These are phyloP conservation scores for Odontomyia ornata DNA, from an alignment of 2,888 invertebrate species.

Conservation along the genomic window DNA sequence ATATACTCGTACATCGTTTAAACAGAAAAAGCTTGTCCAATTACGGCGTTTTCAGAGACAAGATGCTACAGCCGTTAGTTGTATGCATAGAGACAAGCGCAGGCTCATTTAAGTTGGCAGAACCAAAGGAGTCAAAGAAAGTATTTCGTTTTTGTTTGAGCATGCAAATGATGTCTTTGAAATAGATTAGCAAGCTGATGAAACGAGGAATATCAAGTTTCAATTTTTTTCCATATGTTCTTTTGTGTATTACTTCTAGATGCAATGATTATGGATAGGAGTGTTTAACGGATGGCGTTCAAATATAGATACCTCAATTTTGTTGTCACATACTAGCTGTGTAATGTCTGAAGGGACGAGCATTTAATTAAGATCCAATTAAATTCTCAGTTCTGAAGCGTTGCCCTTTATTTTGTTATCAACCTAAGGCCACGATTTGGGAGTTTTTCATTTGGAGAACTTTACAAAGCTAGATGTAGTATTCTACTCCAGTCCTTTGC, in stretches of 20 bases:
- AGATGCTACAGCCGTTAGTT: constrained; percentile 5
- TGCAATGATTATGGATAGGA: neutral
- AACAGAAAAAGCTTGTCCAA: constrained; percentile 40
- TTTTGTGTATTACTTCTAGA: neutral
- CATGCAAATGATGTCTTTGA: constrained; percentile 36
- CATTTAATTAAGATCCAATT: constrained; percentile 39
- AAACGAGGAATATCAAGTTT: too few relatives aligned
- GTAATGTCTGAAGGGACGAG: constrained; percentile 20
- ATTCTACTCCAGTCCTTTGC: too few relatives aligned
- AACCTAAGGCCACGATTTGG: too few relatives aligned
- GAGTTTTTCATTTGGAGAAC: too few relatives aligned
- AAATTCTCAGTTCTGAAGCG: neutral
- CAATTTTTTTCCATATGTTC: too few relatives aligned
- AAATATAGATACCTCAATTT: neutral
- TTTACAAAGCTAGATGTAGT: too few relatives aligned
- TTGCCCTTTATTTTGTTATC: neutral
- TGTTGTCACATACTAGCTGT: constrained; percentile 4
- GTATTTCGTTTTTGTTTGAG: neutral
- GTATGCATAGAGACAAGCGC: too few relatives aligned
- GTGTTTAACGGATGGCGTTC: neutral
- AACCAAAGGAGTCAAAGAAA: neutral
- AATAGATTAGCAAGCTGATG: neutral
- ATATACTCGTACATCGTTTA: neutral
- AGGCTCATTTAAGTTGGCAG: neutral
- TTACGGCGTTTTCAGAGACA: constrained; percentile 23